Base-by-base conservation (phyloP, 2,797 vertebrate species). In the Pelodytes ibericus region DNA sequence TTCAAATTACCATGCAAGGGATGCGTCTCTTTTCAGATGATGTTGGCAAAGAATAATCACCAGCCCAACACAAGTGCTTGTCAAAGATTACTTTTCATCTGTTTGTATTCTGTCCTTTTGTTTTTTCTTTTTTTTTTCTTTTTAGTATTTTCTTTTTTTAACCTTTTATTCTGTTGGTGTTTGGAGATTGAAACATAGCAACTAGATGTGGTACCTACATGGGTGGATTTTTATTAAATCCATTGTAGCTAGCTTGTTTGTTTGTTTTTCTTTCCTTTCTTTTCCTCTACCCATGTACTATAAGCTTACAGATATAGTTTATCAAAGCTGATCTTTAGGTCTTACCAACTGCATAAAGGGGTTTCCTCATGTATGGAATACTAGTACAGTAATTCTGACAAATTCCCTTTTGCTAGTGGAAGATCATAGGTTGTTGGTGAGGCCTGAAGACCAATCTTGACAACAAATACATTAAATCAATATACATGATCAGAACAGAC, bases 141-240 rank as follows among this genome's bases (percentile, higher is more conserved):
- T 13, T 44, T 44, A 44, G 11, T 6, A 36, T 6, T 6, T 6
- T 6, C 5, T 36, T 36, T 66, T 74, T 30, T 24, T 41, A 57
- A 41, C 4, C 33, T 41, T 73, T 47, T 4, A 33, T 44, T 51
- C 16, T 27, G 11, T 39, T 30, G 36, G 8, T 62, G n/a, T 53
- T 60, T 33, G 56, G 6, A 65, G 39, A 53, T 31, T 49, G 27
- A 66, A 22, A 27, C 18, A 33, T 57, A 65, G 9, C n/a, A 39
- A 16, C n/a, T 41, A 30, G 10, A 5, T 63, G 15, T 58, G 53
- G 53, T 72, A 72, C 75, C 41, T 47, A 30, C 13, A 44, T 9
- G 41, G 41, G 49, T 78, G 63, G 56, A 39, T 44, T 31, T 44
- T 22, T 71, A 7, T 51, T 57, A 64, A 58, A 58, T 29, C 20